These are phyloP conservation scores for Thalassaphorura encarpata DNA, from an alignment of 1,140 invertebrate genomes.

Conservation along the genomic window DNA sequence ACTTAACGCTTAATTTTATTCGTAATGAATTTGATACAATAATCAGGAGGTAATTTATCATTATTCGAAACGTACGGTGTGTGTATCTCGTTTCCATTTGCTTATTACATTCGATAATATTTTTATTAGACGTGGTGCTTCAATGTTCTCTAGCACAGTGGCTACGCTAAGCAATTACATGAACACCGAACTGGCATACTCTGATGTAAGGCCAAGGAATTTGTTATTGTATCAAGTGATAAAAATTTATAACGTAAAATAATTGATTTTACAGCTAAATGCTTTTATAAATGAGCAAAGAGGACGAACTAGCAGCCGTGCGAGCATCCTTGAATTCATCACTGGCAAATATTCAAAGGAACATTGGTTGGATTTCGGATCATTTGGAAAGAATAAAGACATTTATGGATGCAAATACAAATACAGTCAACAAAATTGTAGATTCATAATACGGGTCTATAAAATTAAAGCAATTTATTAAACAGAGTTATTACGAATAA, in stretches of 20 bases:
- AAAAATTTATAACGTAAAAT: neutral
- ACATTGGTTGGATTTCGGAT: slow-evolving; percentile 13
- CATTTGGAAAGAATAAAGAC: no score
- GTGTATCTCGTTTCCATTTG: neutral
- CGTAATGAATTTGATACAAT: slow-evolving; percentile 12
- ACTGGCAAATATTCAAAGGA: slow-evolving; percentile 9
- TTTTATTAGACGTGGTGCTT: slow-evolving; percentile 9
- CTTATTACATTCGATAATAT: neutral
- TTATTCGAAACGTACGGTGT: neutral
- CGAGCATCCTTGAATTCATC: slow-evolving; percentile 4
- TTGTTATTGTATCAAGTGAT: neutral
- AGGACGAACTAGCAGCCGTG: neutral
- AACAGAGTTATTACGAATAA: no score
- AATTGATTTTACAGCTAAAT: slow-evolving; percentile 4
- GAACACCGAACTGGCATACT: neutral
- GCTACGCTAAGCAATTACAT: slow-evolving; percentile 11
- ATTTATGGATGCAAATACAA: no score
- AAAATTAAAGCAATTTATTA: no score
- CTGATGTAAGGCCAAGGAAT: slow-evolving; percentile 7
- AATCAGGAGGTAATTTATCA: slow-evolving; percentile 7
- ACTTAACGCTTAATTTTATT: slow-evolving; percentile 15
- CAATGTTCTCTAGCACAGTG: slow-evolving; percentile 5
- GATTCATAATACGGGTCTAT: no score
- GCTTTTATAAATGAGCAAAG: slow-evolving; percentile 5
- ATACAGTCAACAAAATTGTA: no score